phyloP scores from a whole-genome alignment of 2,888 invertebrate species.

The Didymodactylos carnosus region DNA sequence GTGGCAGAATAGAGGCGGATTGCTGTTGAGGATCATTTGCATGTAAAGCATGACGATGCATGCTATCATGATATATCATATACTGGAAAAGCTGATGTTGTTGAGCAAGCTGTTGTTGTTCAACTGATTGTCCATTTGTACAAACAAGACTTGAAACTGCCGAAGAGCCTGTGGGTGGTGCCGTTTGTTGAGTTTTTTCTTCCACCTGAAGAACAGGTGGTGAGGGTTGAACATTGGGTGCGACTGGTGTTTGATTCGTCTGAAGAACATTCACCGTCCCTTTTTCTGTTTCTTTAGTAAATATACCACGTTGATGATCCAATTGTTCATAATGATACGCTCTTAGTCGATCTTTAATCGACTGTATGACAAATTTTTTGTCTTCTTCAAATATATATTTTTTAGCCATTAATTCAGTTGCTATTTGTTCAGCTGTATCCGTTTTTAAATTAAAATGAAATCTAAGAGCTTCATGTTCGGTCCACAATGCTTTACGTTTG shows the following conservation, averaged over 20 bases:
- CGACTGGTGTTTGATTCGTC: too few species aligned
- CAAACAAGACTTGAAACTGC: too few species aligned
- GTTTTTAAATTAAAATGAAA: constrained; percentile 1
- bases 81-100: neutral
- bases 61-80: too few species aligned
- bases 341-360: constrained; percentile 5
- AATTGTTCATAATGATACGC: neutral
- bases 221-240: neutral
- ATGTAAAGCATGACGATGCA: too few species aligned
- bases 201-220: too few species aligned
- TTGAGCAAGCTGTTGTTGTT: neutral
- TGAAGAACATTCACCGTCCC: too few species aligned
- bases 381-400: constrained; percentile 13
- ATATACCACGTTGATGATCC: neutral
- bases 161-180: too few species aligned
- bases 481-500: constrained; percentile 5
- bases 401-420: constrained; percentile 6
- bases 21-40: too few species aligned
- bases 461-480: constrained; percentile 10
- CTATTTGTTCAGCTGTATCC: constrained; percentile 10
- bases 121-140: neutral
- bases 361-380: constrained; percentile 6
- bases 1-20: too few species aligned
- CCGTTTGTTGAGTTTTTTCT: too few species aligned
- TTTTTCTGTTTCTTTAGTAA: neutral